These are phyloP conservation scores for Theristicus caerulescens DNA, from an alignment of 2,113 vertebrate species.

Conservation along the genomic window DNA sequence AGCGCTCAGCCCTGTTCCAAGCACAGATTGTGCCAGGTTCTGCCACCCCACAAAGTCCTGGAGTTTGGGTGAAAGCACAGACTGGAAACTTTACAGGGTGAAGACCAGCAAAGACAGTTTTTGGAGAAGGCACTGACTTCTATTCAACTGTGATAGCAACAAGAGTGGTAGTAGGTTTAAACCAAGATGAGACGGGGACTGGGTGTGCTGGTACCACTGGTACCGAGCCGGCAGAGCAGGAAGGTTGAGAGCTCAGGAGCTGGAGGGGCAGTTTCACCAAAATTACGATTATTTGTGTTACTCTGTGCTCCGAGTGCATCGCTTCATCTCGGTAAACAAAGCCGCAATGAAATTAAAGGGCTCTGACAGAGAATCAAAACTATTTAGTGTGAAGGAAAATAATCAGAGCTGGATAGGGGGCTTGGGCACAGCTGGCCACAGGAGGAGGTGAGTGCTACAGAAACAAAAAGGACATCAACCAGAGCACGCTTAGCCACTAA, in stretches of 20 bases:
- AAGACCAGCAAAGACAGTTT: background rate
- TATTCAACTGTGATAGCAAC: background rate
- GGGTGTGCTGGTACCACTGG: background rate
- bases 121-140: background rate
- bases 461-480: background rate
- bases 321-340: background rate
- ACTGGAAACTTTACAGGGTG: background rate
- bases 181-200: background rate
- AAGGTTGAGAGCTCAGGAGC: background rate
- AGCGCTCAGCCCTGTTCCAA: background rate
- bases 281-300: background rate
- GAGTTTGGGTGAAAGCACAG: background rate
- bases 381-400: constrained; percentile 10
- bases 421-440: background rate
- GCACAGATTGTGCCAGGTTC: background rate
- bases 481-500: background rate
- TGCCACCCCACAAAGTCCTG: background rate
- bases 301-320: background rate
- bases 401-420: background rate
- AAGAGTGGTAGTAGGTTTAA: background rate
- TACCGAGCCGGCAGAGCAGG: background rate
- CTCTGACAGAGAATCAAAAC: background rate
- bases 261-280: background rate
- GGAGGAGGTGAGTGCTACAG: background rate
- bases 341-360: background rate